phyloP scores from a whole-genome alignment of 2,888 invertebrate genomes.

The Itoplectis maculator region DNA sequence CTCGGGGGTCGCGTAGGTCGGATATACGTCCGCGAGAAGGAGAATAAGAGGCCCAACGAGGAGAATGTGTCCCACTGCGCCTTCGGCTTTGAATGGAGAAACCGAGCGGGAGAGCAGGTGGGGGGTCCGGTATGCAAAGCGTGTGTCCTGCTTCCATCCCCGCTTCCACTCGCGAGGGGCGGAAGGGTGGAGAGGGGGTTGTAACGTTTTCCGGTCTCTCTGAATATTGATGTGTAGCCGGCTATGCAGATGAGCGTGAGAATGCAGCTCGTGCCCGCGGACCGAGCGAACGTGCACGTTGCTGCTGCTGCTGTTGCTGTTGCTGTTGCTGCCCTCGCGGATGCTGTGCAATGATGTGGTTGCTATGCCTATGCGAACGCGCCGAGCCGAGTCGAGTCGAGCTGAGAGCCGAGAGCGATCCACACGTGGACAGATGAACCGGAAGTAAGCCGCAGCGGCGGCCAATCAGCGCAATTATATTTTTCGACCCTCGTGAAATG shows the following conservation, averaged over 20 bases:
- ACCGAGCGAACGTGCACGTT: conserved; percentile 44
- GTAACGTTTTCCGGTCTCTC: conserved; percentile 80
- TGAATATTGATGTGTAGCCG: conserved; percentile 83
- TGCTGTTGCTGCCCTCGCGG: conserved; percentile 72
- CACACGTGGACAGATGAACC: conserved; percentile 77
- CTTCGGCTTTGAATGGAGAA: conserved; percentile 75
- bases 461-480: conserved; percentile 2
- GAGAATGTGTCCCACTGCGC: conserved; percentile 77
- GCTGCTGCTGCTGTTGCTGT: conserved; percentile 73
- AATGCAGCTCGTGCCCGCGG: conserved; percentile 81
- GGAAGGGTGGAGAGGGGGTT: too few relatives aligned
- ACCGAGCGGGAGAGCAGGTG: conserved; percentile 75
- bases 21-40: too few relatives aligned
- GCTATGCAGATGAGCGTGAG: conserved; percentile 84
- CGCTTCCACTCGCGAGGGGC: conserved; percentile 40
- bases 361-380: too few relatives aligned
- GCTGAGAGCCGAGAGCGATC: too few relatives aligned
- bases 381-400: too few relatives aligned
- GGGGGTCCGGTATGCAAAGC: conserved; percentile 82
- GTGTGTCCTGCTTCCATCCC: conserved; percentile 66
- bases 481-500: too few relatives aligned
- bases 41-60: conserved; percentile 58
- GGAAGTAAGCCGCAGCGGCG: conserved; percentile 76
- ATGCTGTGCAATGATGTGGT: conserved; percentile 61
- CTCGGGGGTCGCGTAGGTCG: too few relatives aligned